A percentile compares a stretch with the other conserved stretches of the same genome.
phyloP scores from a whole-genome alignment of 2,888 invertebrate species.

The Epirrita christyi region DNA sequence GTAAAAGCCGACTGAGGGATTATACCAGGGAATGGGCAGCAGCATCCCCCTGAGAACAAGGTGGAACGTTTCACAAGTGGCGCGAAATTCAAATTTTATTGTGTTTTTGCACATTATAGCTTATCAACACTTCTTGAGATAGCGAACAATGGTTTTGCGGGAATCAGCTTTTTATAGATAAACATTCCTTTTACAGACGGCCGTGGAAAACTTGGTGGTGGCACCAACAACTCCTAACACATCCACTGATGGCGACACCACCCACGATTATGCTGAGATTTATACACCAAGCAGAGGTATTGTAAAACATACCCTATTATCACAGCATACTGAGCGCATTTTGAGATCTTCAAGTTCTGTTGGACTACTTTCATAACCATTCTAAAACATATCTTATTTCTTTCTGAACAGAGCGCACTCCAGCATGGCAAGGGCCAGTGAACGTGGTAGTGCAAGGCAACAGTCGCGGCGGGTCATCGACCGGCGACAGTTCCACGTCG shows the following conservation, averaged over 20 bases:
- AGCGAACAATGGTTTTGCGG: too few relatives aligned
- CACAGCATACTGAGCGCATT: too few relatives aligned
- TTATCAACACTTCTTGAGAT: too few relatives aligned
- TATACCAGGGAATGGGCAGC: too few relatives aligned
- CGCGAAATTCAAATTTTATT: too few relatives aligned
- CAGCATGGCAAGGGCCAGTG: conserved; percentile 80
- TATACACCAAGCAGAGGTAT: conserved; percentile 95
- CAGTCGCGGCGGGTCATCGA: conserved; percentile 84
- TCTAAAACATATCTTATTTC: conserved; percentile 1
- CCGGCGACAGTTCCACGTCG: conserved; percentile 74
- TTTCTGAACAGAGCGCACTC: conserved; percentile 69
- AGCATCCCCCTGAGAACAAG: too few relatives aligned
- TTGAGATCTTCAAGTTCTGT: too few relatives aligned
- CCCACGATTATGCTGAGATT: conserved; percentile 97
- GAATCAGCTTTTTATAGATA: too few relatives aligned
- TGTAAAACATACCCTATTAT: conserved; percentile 24
- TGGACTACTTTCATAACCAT: neutral
- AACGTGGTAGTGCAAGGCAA: conserved; percentile 78
- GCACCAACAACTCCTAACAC: conserved; percentile 85
- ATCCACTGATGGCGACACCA: conserved; percentile 87
- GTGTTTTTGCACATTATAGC: too few relatives aligned
- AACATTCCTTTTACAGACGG: conserved; percentile 61
- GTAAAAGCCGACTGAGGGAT: too few relatives aligned
- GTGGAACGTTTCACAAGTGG: too few relatives aligned
- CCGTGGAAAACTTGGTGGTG: conserved; percentile 83